A percentile compares a stretch with the other conserved stretches of the same genome.
phyloP scores from a whole-genome alignment of 2,888 invertebrate genomes.

The Philhelius pedissequus region DNA sequence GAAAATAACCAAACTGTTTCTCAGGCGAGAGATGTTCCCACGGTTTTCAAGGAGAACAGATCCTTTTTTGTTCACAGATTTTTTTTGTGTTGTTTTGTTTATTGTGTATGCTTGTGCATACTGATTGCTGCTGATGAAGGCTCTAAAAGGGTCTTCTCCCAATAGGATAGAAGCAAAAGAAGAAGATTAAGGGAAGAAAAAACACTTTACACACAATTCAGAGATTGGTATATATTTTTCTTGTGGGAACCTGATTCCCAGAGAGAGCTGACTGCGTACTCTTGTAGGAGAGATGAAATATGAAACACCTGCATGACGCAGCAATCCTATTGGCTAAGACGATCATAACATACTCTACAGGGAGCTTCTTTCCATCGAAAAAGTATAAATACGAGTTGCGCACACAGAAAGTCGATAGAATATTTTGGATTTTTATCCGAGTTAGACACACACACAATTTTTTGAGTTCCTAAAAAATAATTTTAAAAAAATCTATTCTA shows the following conservation, averaged over 20 bases:
- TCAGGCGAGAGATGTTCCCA: slow-evolving; percentile 45
- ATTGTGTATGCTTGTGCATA: slow-evolving; percentile 59
- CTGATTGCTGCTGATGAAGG: slow-evolving; percentile 53
- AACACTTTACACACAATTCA: slow-evolving; percentile 34
- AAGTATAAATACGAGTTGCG: slow-evolving; percentile 62
- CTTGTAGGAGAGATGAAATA: slow-evolving; percentile 44
- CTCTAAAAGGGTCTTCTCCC: slow-evolving; percentile 42
- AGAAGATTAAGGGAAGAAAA: slow-evolving; percentile 28
- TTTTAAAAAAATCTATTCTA: background rate
- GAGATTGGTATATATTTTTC: slow-evolving; percentile 30
- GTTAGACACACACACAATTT: slow-evolving; percentile 20
- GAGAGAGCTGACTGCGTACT: slow-evolving; percentile 19
- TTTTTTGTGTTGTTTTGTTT: slow-evolving; percentile 55
- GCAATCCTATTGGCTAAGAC: slow-evolving; percentile 51
- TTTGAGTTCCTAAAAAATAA: slow-evolving; percentile 15
- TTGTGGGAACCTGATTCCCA: slow-evolving; percentile 59
- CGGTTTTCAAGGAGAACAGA: slow-evolving; percentile 55
- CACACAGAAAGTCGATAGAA: slow-evolving; percentile 30
- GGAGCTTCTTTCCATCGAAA: background rate
- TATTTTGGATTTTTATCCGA: slow-evolving; percentile 37
- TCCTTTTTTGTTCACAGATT: slow-evolving; percentile 46
- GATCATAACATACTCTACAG: background rate
- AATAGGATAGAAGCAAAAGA: background rate
- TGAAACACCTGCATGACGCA: slow-evolving; percentile 55
- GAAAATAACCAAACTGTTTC: slow-evolving; percentile 21